These are phyloP conservation scores for Crenuchus spilurus DNA, from an alignment of 2,797 vertebrate genomes.

Conservation along the genomic window DNA sequence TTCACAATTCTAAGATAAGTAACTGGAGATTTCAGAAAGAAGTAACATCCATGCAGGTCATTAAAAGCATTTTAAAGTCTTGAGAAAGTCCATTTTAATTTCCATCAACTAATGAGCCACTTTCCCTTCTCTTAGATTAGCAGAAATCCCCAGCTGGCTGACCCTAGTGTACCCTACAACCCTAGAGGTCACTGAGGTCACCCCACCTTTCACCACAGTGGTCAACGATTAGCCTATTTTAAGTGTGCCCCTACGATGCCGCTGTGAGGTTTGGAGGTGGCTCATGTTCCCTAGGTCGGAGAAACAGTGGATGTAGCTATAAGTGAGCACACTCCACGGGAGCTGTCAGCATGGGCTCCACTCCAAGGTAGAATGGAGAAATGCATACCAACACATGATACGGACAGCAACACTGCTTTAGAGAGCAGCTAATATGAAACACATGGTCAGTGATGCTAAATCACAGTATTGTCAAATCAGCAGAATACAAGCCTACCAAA, in stretches of 20 bases:
- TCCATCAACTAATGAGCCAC: too few species aligned
- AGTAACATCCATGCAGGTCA: too few species aligned
- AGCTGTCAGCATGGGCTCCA: conserved; percentile 2
- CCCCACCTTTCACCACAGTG: not conserved
- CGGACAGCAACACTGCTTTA: not conserved
- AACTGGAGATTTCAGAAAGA: too few species aligned
- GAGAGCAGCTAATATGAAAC: conserved; percentile 5
- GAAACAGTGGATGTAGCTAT: not conserved
- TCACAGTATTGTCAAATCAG: not conserved
- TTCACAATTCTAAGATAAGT: too few species aligned
- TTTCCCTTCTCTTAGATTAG: too few species aligned
- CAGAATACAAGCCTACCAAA: not conserved
- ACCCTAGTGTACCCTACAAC: not conserved
- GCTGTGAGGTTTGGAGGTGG: not conserved
- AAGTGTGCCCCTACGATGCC: not conserved
- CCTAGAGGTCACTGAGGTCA: not conserved
- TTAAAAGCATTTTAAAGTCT: too few species aligned
- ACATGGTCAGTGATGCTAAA: not conserved
- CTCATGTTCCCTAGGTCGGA: not conserved
- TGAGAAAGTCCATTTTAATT: too few species aligned
- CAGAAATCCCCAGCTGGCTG: not conserved
- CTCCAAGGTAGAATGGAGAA: conserved; percentile 5
- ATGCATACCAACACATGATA: conserved; percentile 16
- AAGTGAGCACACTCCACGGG: not conserved
- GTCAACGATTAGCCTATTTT: not conserved